Evolutionary conservation across 2,888 invertebrate species (phyloP), one percentile per base, ranked within the genome.

Genomic region (Archaeoteleia sp.): DNA sequence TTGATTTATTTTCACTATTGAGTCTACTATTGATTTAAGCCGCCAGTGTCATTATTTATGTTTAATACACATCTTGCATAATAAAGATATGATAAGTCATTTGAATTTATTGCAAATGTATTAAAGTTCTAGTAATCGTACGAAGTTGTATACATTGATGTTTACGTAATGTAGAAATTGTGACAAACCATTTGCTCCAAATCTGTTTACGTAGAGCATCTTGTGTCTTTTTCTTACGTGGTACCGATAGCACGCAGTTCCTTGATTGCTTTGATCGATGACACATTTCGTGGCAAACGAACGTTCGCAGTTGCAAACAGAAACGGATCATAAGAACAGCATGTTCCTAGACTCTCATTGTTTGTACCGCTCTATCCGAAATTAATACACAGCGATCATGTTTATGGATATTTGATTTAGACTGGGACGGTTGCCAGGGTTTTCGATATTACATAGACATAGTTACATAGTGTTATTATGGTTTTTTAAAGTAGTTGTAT

Each of bases 241-340:
- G 72, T 71, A 72, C 71, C 71, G 54, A 49, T 29, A 54, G 49
- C 72, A 71, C 73, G 70, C 74, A 73, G 37, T 58, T 65, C 63
- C 55, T 54, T 67, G 70, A 68, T 70, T 61, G 40, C 63, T 70
- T 63, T 60, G 67, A 63, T 63, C 66, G 55, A 57, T 53, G 58
- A 58, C 39, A 51, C 30, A 57, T 70, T 67, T 70, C 70, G 63
- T 67, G 67, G 63, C 63, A 63, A 67, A 54, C 46, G 42, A 57
- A 51, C 70, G 66, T 60, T 67, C 58, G 37, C 55, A 46, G 27
- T 45, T n/a, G 37, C 34, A 27, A 14, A 20, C 54, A 43, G 66
- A 67, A 67, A 57, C 37, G n/a, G n/a, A n/a, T n/a, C 45, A 30
- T 43, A 57, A 49, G 45, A 51, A 3, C 32, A 37, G 51, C 49